These are phyloP conservation scores for Acutogordius australiensis DNA, from an alignment of 2,888 invertebrate genomes.

Conservation along the genomic window DNA sequence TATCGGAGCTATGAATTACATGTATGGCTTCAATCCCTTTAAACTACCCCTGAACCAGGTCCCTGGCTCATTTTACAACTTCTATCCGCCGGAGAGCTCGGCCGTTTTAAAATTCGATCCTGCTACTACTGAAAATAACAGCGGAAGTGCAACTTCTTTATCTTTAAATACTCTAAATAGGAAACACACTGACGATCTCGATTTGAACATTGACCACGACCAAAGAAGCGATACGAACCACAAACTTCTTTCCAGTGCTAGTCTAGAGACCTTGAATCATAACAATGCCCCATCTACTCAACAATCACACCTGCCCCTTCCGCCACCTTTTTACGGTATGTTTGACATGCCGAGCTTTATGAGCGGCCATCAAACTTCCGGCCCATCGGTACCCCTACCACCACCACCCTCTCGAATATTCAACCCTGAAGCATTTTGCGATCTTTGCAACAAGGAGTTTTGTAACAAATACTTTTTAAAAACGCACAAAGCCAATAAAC, in stretches of 20 bases:
- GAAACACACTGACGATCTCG: too few species aligned
- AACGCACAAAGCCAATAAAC: slow-evolving; percentile 86
- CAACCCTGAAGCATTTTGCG: slow-evolving; percentile 84
- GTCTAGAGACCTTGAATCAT: too few species aligned
- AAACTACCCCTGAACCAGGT: background rate
- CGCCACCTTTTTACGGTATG: background rate
- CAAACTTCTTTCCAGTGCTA: background rate
- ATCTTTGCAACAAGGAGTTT: slow-evolving; percentile 86
- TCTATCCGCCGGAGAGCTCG: background rate
- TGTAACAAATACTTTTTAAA: slow-evolving; percentile 92
- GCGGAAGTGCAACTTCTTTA: too few species aligned
- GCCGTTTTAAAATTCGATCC: too few species aligned
- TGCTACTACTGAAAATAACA: too few species aligned
- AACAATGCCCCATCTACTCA: background rate
- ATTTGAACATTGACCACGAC: too few species aligned
- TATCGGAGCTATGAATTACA: background rate
- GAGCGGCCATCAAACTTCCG: background rate
- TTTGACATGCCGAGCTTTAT: background rate
- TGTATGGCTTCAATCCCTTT: background rate
- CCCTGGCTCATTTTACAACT: background rate
- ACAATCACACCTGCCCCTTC: background rate
- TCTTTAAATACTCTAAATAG: too few species aligned
- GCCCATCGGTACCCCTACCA: background rate
- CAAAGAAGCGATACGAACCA: too few species aligned
- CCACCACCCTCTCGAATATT: slow-evolving; percentile 36